Conservation (phyloP, 2,888 invertebrate genomes). For the Geophilus truncorum region DNA sequence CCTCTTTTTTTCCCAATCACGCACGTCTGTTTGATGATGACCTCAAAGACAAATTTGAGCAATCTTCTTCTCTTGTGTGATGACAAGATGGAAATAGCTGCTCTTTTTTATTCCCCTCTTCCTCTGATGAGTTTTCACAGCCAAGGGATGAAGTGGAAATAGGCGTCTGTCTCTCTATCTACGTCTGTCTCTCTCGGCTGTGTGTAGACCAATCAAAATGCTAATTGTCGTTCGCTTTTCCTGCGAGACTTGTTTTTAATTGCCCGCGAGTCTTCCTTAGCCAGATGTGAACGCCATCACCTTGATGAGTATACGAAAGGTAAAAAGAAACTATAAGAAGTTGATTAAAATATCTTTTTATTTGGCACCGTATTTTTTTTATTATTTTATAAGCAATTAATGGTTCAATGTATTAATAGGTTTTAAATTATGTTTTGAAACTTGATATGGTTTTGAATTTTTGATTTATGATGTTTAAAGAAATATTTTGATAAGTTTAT, state of each 20-base stretch:
- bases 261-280: background rate
- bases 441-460: too few relatives aligned
- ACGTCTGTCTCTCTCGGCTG: background rate
- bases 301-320: background rate
- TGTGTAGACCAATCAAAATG: background rate
- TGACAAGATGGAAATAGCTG: background rate
- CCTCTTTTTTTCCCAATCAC: background rate
- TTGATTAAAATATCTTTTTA: too few relatives aligned
- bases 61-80: conserved; percentile 10
- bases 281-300: background rate
- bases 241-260: background rate
- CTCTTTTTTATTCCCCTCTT: background rate
- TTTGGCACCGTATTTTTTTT: too few relatives aligned
- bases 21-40: background rate
- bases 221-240: background rate
- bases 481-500: too few relatives aligned
- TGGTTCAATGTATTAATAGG: too few relatives aligned
- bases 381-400: too few relatives aligned
- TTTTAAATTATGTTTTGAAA: too few relatives aligned
- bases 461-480: too few relatives aligned
- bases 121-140: background rate
- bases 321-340: background rate
- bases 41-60: conserved; percentile 4
- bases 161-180: background rate
- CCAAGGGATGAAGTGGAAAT: background rate